Conservation (phyloP, 2,113 vertebrate genomes). For the Panthera tigris region DNA sequence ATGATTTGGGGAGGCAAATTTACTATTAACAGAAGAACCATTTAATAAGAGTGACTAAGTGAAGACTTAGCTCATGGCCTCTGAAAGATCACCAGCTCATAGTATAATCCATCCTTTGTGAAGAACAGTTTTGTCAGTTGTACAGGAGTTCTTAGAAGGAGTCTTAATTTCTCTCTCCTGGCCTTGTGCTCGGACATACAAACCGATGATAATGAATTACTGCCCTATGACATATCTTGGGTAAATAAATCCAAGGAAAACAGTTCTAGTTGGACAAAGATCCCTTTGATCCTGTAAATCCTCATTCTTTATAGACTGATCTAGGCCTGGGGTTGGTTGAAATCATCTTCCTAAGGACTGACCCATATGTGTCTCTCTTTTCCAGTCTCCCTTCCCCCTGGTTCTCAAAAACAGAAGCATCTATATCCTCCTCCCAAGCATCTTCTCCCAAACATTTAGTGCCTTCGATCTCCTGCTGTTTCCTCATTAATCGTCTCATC, state of each 20-base stretch:
- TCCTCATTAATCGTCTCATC: neutral
- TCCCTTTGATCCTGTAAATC: neutral
- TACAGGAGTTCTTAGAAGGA: constrained; percentile 1
- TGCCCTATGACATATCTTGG: neutral
- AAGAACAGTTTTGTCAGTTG: constrained; percentile 4
- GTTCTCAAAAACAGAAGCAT: neutral
- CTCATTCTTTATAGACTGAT: neutral
- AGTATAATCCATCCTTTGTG: neutral
- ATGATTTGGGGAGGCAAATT: neutral
- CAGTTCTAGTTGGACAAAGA: neutral
- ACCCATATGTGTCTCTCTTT: neutral
- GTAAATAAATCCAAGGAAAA: neutral
- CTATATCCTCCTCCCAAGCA: neutral
- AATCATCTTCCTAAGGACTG: neutral
- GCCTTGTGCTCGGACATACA: neutral
- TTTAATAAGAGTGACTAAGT: neutral
- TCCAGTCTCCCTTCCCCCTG: neutral
- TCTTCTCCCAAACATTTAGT: neutral
- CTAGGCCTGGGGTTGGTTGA: neutral
- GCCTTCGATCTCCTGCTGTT: neutral
- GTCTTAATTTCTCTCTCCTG: neutral
- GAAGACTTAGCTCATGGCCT: neutral
- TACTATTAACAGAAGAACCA: neutral
- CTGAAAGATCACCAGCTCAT: neutral
- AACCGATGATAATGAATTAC: neutral